phyloP scores from a whole-genome alignment of 2,888 invertebrate genomes.

The Portevinia maculata region DNA sequence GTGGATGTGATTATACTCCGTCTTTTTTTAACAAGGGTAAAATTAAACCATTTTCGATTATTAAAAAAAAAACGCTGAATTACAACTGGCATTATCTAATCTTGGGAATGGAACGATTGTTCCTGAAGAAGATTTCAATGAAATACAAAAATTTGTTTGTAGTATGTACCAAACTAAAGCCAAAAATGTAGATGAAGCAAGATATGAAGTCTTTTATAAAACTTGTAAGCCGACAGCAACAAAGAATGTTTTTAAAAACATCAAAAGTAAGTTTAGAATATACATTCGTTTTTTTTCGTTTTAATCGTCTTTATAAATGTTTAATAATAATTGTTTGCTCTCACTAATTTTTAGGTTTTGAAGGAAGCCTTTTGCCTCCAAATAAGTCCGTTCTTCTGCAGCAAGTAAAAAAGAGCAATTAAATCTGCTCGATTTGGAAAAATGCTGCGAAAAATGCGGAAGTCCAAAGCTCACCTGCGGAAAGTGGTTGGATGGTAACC shows the following conservation, averaged over 20 bases:
- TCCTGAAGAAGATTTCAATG: conserved; percentile 1
- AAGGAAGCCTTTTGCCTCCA: too few species aligned
- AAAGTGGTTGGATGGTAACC: background rate
- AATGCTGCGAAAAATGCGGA: background rate
- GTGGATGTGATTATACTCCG: background rate
- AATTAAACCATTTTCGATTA: conserved; percentile 3
- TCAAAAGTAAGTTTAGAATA: too few species aligned
- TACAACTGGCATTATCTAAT: background rate
- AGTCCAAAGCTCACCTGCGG: too few species aligned
- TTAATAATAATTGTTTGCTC: too few species aligned
- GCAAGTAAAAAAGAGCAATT: background rate
- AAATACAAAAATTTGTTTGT: conserved; percentile 13
- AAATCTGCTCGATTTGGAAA: conserved; percentile 8
- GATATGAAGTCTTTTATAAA: conserved; percentile 15
- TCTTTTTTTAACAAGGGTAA: too few species aligned
- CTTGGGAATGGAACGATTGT: background rate
- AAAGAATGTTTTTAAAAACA: too few species aligned
- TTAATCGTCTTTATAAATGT: too few species aligned
- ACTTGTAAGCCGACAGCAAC: conserved; percentile 2
- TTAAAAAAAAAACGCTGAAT: background rate
- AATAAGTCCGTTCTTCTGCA: too few species aligned
- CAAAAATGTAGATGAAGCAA: conserved; percentile 1
- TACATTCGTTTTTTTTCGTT: too few species aligned
- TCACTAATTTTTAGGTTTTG: too few species aligned
- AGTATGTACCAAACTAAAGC: background rate